Evolutionary conservation across 1,140 invertebrate species (phyloP).

Genomic region (Trichoplusia ni): DNA sequence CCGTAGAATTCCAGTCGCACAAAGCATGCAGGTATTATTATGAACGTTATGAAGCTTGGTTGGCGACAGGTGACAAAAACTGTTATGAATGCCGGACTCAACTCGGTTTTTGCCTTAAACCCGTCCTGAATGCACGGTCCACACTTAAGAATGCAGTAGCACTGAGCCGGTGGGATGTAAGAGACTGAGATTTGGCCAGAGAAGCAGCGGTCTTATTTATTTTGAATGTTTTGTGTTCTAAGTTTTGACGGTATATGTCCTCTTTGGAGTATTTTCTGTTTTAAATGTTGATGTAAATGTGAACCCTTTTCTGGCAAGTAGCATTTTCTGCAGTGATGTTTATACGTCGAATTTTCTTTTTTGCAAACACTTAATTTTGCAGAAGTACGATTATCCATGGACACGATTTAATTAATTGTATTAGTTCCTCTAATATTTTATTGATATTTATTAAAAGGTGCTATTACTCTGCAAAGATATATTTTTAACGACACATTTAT

Average conservation of each 20-base stretch:
- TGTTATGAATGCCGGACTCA: constrained; percentile 61
- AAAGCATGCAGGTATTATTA: constrained; percentile 37
- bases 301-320: too few relatives aligned
- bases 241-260: too few relatives aligned
- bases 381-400: too few relatives aligned
- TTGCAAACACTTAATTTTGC: too few relatives aligned
- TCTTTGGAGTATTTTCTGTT: too few relatives aligned
- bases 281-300: too few relatives aligned
- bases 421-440: too few relatives aligned
- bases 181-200: constrained; percentile 1
- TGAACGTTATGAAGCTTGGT: constrained; percentile 35
- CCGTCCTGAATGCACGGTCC: constrained; percentile 50
- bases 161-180: constrained; percentile 55
- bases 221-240: not conserved
- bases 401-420: too few relatives aligned
- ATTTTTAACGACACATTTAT: not conserved
- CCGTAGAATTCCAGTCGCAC: constrained; percentile 22
- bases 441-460: too few relatives aligned
- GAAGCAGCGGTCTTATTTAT: not conserved
- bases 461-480: too few relatives aligned
- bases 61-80: constrained; percentile 64
- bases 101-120: constrained; percentile 65
- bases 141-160: constrained; percentile 62
- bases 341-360: too few relatives aligned
- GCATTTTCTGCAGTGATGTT: too few relatives aligned